Conservation (phyloP, 2,113 vertebrate genomes). For the Hydropotes inermis region DNA sequence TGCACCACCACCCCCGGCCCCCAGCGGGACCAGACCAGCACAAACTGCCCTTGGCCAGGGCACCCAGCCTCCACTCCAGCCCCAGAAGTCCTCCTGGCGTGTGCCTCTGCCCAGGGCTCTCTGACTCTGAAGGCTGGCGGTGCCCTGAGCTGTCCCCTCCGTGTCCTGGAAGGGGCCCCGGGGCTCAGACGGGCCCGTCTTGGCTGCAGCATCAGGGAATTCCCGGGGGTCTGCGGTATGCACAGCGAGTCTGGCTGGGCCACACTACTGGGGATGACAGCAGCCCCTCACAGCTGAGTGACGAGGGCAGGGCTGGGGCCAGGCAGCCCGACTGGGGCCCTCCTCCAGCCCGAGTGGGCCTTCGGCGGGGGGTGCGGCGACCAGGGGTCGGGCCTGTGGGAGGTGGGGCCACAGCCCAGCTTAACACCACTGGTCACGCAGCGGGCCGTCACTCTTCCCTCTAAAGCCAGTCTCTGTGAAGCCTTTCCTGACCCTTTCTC, state of each 20-base stretch:
- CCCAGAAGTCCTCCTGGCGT: fast-evolving
- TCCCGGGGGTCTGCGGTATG: fast-evolving
- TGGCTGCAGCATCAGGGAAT: background rate
- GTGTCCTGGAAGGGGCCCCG: background rate
- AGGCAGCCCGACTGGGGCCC: background rate
- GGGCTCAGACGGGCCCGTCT: background rate
- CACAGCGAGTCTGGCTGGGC: background rate
- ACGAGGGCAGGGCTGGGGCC: fast-evolving
- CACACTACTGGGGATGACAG: fast-evolving
- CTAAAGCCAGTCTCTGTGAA: fast-evolving
- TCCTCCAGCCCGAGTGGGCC: background rate
- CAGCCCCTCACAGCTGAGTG: background rate
- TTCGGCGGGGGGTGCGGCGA: fast-evolving
- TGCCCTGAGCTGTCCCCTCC: background rate
- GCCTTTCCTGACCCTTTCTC: background rate
- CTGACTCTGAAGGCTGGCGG: fast-evolving
- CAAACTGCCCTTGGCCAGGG: fast-evolving
- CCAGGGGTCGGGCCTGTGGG: fast-evolving
- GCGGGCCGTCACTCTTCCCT: fast-evolving
- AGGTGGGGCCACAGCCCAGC: no score
- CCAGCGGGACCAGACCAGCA: fast-evolving
- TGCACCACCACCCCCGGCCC: no score
- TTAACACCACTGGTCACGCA: fast-evolving
- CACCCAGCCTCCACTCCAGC: background rate
- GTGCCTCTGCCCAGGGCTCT: background rate